A percentile compares a stretch with the other conserved stretches of the same genome.
These are phyloP conservation scores for Cotesia glomerata DNA, from an alignment of 1,140 invertebrate species.

Conservation along the genomic window DNA sequence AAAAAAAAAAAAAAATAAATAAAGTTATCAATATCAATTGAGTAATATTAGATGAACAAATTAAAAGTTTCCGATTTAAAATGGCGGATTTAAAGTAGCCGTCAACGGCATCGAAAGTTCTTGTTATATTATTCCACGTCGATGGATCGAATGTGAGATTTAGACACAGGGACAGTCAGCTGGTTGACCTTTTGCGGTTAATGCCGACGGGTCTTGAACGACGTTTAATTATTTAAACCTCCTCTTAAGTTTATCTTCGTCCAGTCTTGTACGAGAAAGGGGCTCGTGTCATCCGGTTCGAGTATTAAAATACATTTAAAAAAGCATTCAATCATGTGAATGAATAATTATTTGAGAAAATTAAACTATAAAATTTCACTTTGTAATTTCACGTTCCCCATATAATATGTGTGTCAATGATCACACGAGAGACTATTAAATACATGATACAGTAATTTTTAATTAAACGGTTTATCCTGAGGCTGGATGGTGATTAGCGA, in stretches of 20 bases:
- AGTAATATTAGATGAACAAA: too few species aligned
- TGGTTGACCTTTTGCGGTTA: slow-evolving; percentile 22
- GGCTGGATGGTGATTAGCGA: background rate
- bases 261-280: too few species aligned
- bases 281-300: background rate
- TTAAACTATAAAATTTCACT: background rate
- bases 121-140: too few species aligned
- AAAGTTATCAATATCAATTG: too few species aligned
- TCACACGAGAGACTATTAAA: background rate
- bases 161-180: background rate
- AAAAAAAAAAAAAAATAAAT: too few species aligned
- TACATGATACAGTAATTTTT: background rate
- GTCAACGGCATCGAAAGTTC: background rate
- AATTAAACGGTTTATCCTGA: background rate
- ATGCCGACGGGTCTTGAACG: background rate
- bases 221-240: background rate
- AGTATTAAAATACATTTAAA: background rate
- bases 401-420: slow-evolving; percentile 7
- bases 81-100: background rate
- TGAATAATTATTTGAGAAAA: background rate
- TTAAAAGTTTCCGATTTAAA: too few species aligned
- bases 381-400: slow-evolving; percentile 16
- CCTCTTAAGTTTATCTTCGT: background rate
- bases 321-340: too few species aligned
- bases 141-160: too few species aligned